A percentile compares a stretch with the other conserved stretches of the same genome.
These are phyloP conservation scores for Anastrepha ludens DNA, from an alignment of 1,140 invertebrate species.

Conservation along the genomic window DNA sequence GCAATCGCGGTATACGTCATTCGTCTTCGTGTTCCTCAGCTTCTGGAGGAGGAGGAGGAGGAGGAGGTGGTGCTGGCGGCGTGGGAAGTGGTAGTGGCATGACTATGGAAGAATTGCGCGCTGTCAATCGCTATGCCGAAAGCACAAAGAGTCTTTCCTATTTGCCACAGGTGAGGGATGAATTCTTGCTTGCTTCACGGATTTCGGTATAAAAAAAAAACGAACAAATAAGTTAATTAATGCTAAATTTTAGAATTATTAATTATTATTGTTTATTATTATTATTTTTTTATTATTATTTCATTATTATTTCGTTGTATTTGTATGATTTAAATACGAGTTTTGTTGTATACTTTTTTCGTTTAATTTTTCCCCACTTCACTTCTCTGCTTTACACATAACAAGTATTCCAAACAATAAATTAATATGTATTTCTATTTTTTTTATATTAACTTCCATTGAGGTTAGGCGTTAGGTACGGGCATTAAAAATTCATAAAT, in stretches of 20 bases:
- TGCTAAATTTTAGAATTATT: not conserved
- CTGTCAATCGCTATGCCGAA: conserved; percentile 92
- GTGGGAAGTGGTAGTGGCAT: conserved; percentile 77
- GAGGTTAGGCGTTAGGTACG: not conserved
- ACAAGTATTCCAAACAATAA: not conserved
- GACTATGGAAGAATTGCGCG: conserved; percentile 88
- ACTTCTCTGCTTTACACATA: not conserved
- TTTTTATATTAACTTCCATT: not conserved
- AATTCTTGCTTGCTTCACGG: conserved; percentile 70
- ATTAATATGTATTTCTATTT: not conserved
- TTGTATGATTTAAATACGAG: conserved; percentile 57
- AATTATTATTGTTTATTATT: conserved; percentile 58
- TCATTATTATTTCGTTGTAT: conserved; percentile 54
- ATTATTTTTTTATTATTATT: conserved; percentile 58
- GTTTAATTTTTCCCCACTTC: not conserved
- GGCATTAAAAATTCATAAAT: not conserved
- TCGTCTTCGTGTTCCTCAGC: conserved; percentile 79
- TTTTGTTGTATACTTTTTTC: conserved; percentile 44
- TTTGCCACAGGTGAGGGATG: conserved; percentile 86
- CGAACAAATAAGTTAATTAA: conserved; percentile 8
- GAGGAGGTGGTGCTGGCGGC: conserved; percentile 69
- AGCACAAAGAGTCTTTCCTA: conserved; percentile 93
- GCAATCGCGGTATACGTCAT: conserved; percentile 73
- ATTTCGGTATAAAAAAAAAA: conserved; percentile 68
- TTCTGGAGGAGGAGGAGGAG: conserved; percentile 77